phyloP scores from a whole-genome alignment of 1,140 invertebrate species.

The Ceratosolen fusciceps region DNA sequence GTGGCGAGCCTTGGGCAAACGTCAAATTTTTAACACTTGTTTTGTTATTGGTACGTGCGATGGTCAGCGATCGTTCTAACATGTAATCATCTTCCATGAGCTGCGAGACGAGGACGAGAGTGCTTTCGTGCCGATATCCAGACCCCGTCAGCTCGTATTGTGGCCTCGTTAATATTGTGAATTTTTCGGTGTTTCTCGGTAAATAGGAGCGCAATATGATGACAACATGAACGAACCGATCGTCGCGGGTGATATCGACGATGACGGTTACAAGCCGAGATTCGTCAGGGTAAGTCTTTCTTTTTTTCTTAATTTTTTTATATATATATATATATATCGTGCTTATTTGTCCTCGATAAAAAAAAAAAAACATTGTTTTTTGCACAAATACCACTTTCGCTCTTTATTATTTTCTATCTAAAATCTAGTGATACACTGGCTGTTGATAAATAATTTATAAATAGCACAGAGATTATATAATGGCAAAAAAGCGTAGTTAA shows the following conservation, averaged over 20 bases:
- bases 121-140: background rate
- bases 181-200: background rate
- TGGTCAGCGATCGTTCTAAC: no score
- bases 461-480: no score
- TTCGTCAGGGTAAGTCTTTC: constrained; percentile 66
- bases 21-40: background rate
- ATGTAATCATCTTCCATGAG: background rate
- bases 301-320: background rate
- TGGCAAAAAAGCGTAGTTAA: no score
- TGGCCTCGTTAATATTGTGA: background rate
- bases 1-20: background rate
- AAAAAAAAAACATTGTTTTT: no score
- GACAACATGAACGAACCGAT: constrained; percentile 69
- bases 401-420: no score
- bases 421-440: no score
- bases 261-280: constrained; percentile 64
- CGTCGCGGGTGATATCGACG: constrained; percentile 67
- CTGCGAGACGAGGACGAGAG: background rate
- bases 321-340: no score
- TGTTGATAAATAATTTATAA: no score
- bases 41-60: background rate
- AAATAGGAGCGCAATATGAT: constrained; percentile 35
- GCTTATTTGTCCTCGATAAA: no score
- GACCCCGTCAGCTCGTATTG: background rate
- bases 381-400: no score